These are phyloP conservation scores for Hirtodrosophila cameraria DNA, from an alignment of 2,888 invertebrate genomes.

Conservation along the genomic window DNA sequence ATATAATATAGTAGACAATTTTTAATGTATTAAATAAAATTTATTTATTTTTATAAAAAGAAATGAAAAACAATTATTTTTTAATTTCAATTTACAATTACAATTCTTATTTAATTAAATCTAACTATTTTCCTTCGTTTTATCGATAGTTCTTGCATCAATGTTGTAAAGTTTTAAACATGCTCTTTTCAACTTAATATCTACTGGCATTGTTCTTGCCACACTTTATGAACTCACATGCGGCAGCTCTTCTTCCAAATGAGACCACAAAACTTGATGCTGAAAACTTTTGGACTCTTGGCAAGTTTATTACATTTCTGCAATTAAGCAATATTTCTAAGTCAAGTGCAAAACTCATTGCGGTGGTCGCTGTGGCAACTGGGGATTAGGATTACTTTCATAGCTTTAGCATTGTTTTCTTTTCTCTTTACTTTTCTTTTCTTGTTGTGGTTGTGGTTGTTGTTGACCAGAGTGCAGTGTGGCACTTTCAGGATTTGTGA, in stretches of 20 bases:
- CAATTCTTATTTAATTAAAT: too few species aligned
- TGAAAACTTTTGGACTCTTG: slow-evolving; percentile 40
- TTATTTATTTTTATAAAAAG: too few species aligned
- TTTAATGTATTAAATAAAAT: too few species aligned
- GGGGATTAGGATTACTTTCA: slow-evolving; percentile 46
- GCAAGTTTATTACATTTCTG: slow-evolving; percentile 52
- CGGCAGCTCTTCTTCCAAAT: slow-evolving; percentile 19
- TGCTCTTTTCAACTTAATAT: neutral
- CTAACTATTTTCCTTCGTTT: too few species aligned
- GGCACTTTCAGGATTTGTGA: slow-evolving; percentile 3
- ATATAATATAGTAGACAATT: too few species aligned
- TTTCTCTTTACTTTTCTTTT: too few species aligned
- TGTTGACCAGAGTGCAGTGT: slow-evolving; percentile 21
- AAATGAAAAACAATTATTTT: too few species aligned
- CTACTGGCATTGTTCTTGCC: slow-evolving; percentile 16
- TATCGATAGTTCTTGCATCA: too few species aligned
- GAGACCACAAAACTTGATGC: slow-evolving; percentile 35
- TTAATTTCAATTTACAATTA: too few species aligned
- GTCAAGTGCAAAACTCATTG: slow-evolving; percentile 53
- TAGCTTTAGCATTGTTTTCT: slow-evolving; percentile 31
- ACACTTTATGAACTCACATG: slow-evolving; percentile 24
- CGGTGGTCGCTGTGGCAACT: slow-evolving; percentile 38
- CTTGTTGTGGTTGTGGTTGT: slow-evolving; percentile 26
- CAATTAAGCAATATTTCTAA: slow-evolving; percentile 66
- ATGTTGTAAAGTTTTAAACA: too few species aligned